These are phyloP conservation scores for Bombyx huttoni DNA, from an alignment of 2,888 invertebrate species.

Conservation along the genomic window DNA sequence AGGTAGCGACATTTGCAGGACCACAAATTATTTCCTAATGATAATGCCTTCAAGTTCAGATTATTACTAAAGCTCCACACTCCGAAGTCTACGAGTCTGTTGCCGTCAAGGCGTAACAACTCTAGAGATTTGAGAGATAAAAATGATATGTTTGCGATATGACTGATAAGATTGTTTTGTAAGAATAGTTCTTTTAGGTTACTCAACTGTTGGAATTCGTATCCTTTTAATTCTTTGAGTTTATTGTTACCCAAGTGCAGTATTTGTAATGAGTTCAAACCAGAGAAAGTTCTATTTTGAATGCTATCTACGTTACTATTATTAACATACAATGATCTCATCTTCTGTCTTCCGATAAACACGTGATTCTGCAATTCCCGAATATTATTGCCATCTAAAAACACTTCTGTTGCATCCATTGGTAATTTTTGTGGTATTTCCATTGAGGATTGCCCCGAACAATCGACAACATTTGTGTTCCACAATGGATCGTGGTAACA, in stretches of 20 bases:
- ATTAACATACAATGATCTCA: constrained; percentile 89
- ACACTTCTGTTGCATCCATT: constrained; percentile 94
- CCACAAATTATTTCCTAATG: constrained; percentile 89
- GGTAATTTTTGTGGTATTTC: constrained; percentile 90
- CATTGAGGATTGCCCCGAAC: constrained; percentile 82
- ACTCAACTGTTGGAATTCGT: constrained; percentile 86
- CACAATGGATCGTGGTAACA: constrained; percentile 96
- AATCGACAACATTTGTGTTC: constrained; percentile 94
- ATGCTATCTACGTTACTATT: constrained; percentile 86
- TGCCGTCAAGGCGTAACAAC: constrained; percentile 86
- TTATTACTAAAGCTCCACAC: constrained; percentile 83
- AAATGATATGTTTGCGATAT: constrained; percentile 86
- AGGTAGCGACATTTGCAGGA: constrained; percentile 92
- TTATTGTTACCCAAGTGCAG: constrained; percentile 90
- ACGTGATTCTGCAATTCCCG: constrained; percentile 87
- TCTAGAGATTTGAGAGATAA: constrained; percentile 83
- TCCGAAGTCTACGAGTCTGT: constrained; percentile 84
- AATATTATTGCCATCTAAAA: constrained; percentile 91
- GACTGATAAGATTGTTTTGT: constrained; percentile 86
- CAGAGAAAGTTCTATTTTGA: constrained; percentile 92
- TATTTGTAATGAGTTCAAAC: constrained; percentile 82
- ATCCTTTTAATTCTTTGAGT: constrained; percentile 83
- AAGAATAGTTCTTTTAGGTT: constrained; percentile 86
- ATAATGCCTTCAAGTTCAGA: constrained; percentile 79
- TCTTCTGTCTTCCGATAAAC: constrained; percentile 91